These are phyloP conservation scores for Cheilosia scutellata DNA, from an alignment of 2,888 invertebrate genomes.

Conservation along the genomic window DNA sequence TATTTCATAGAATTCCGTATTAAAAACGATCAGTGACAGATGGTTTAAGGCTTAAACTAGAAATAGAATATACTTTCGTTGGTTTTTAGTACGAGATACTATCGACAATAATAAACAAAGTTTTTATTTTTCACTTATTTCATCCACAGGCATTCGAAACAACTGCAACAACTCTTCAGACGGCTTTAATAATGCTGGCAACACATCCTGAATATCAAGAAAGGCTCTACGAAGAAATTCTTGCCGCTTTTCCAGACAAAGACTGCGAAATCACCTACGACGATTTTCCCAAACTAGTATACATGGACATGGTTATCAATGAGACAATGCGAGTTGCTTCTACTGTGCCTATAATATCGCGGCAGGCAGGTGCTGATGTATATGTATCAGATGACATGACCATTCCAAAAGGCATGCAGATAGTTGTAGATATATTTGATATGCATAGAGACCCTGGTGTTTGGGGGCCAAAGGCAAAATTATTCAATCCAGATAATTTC, in stretches of 20 bases:
- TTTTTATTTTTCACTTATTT: not conserved
- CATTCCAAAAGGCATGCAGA: constrained; percentile 72
- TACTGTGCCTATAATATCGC: constrained; percentile 76
- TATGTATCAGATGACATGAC: constrained; percentile 64
- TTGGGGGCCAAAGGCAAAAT: constrained; percentile 77
- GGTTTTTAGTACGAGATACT: no score
- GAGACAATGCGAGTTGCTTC: constrained; percentile 79
- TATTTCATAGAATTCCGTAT: no score
- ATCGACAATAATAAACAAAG: no score
- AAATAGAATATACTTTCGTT: no score
- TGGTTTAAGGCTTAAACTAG: no score
- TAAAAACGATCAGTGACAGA: no score
- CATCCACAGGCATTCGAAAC: constrained; percentile 78
- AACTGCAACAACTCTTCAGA: constrained; percentile 77
- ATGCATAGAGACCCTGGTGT: constrained; percentile 77
- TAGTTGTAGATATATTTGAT: constrained; percentile 76
- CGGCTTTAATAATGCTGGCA: constrained; percentile 79
- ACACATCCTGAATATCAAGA: constrained; percentile 77
- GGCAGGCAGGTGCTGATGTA: constrained; percentile 70
- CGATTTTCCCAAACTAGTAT: constrained; percentile 75
- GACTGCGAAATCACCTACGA: constrained; percentile 68
- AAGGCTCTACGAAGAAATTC: constrained; percentile 78
- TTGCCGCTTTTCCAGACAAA: constrained; percentile 77
- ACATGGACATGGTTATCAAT: constrained; percentile 77
- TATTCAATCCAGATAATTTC: constrained; percentile 78